These are phyloP conservation scores for Drosophila sp. DNA, from an alignment of 1,140 invertebrate genomes.

Conservation along the genomic window DNA sequence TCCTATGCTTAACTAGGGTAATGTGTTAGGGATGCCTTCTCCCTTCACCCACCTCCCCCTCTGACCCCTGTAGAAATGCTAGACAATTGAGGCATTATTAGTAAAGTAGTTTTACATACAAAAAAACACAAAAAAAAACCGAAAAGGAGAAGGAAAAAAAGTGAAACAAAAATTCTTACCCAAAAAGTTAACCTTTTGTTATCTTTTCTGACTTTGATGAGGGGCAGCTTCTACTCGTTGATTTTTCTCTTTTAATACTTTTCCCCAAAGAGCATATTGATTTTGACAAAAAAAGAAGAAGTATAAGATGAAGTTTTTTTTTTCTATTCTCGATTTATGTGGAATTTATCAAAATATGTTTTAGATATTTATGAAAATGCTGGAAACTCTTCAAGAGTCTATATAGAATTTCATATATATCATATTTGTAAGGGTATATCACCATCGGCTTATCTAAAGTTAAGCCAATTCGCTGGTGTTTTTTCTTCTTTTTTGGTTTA, in stretches of 20 bases:
- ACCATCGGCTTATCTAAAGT: background rate
- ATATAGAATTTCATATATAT: too few species aligned
- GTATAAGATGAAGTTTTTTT: too few species aligned
- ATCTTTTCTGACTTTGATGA: conserved; percentile 61
- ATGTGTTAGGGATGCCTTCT: conserved; percentile 59
- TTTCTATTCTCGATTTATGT: too few species aligned
- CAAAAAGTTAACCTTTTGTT: conserved; percentile 41
- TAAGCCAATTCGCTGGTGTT: conserved; percentile 8
- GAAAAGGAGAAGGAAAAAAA: conserved; percentile 1
- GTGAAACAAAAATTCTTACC: conserved; percentile 27
- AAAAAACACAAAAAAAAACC: conserved; percentile 10
- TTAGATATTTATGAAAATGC: too few species aligned
- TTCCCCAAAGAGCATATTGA: background rate
- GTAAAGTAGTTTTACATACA: conserved; percentile 75
- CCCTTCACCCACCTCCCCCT: background rate
- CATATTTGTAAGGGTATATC: background rate
- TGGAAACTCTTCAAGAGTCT: too few species aligned
- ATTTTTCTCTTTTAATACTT: background rate
- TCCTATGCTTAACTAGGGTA: conserved; percentile 64
- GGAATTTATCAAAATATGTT: too few species aligned
- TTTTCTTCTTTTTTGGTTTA: conserved; percentile 43
- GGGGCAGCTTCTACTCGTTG: conserved; percentile 29
- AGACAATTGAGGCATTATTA: conserved; percentile 81
- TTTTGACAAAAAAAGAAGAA: background rate
- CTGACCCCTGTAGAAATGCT: conserved; percentile 39